Evolutionary conservation across 30 jellyfish, hydroid and myxozoan genomes (phyloP), one percentile per base, ranked within the genome.

Genomic region (Turritopsis dohrnii): DNA sequence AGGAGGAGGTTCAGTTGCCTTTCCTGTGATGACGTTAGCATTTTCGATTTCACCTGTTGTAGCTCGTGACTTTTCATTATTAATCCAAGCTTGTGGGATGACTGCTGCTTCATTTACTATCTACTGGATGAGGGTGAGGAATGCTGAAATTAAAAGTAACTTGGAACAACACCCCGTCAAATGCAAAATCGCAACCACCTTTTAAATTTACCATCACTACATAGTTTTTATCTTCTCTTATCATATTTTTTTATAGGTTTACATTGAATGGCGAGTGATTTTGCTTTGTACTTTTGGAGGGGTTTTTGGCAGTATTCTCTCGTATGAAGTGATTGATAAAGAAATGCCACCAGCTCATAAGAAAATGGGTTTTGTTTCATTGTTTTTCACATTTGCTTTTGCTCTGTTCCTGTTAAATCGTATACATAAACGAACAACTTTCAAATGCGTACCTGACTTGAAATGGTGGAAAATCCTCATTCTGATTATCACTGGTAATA

Each of bases 111-210:
- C 65, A 21, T 74, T 74, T 1, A 74, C 83, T 7, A 74, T 74
- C 83, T 74, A n/a, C 71, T 74, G 83, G 83, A 74, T 74, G 83
- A 74, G n/a, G 83, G 83, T 74, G 17, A 41, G 5, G 13, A n/a
- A n/a, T n/a, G n/a, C n/a, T n/a, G n/a, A n/a, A n/a, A n/a, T n/a
- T n/a, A n/a, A n/a, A n/a, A n/a, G n/a, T n/a, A n/a, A n/a, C n/a
- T n/a, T n/a, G 13, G 13, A 41, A 41, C 13, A 41, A 3, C 13
- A 3, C 60, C 13, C 13, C 13, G 60, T 13, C 13, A n/a, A 3
- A 41, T 41, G 13, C 60, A 41, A 41, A 41, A 13, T 13, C 60
- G 5, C 60, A n/a, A n/a, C n/a, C n/a, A n/a, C n/a, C n/a, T n/a
- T n/a, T n/a, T n/a, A n/a, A n/a, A n/a, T n/a, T n/a, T n/a, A n/a